Base-by-base conservation (phyloP, 2,888 invertebrate species). In the Argyresthia albistria region DNA sequence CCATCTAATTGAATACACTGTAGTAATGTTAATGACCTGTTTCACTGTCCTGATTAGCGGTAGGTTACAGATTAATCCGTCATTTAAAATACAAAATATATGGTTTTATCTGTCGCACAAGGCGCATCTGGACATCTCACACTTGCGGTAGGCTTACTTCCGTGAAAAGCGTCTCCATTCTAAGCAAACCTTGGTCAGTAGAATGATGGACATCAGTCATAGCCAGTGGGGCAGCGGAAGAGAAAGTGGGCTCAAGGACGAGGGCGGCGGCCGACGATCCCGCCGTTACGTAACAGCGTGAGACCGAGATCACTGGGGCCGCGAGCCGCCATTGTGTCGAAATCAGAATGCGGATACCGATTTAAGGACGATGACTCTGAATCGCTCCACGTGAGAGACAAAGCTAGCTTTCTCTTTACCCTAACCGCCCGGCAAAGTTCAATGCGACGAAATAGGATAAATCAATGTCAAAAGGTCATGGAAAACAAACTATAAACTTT, bases 171-270 rank as follows among this genome's bases (percentile, higher is more conserved):
- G 25, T 25, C 25, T 25, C 25, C 6, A 25, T 6, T 25, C 25
- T 25, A 25, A 25, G 6, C 25, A 25, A 25, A 4, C 25, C 25
- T 25, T 2, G 25, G 25, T 25, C 25, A 6, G 25, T 4, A 25
- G 6, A 47, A 47, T 35, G 47, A 35, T 47, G 35, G 35, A 35
- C 47, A 12, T 25, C 47, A 12, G 45, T 45, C 16, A 45, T 16
- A 45, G 16, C 25, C 25, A 45, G 35, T 25, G 35, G 47, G 8
- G 47, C 47, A 43, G 60, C 63, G 67, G 70, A 74, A 80, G 86
- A 81, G 86, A 86, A 83, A 83, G 86, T 81, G 60, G 70, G 73
- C 72, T 67, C 86, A 86, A 86, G 86, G 84, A 86, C 84, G 81
- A 76, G 81, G 72, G 4, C 50, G 3, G 25, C 2, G 25, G 25